Conservation (phyloP, 2,113 vertebrate genomes). For the Erythrocercus mccallii region DNA sequence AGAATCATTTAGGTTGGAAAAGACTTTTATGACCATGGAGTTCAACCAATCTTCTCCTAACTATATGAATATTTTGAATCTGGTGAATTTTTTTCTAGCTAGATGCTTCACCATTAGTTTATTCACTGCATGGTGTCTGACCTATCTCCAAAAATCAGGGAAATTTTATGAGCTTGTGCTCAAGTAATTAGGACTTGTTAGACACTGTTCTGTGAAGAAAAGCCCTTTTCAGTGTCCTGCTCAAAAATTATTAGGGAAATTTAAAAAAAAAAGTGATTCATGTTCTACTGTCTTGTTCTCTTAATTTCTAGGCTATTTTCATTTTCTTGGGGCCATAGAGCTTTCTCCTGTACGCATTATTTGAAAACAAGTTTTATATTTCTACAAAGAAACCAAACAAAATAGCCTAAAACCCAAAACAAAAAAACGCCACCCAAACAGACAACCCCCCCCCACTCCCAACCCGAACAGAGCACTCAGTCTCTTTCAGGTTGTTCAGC, state of each 20-base stretch:
- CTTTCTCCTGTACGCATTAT: background rate
- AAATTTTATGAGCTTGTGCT: background rate
- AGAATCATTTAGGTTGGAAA: background rate
- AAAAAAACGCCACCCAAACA: background rate
- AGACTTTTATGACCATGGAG: background rate
- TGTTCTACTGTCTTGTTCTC: background rate
- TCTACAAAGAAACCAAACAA: background rate
- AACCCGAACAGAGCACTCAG: background rate
- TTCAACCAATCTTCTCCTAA: background rate
- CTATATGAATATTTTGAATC: background rate
- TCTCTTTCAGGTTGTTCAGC: background rate
- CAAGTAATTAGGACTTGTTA: background rate
- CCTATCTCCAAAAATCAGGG: background rate
- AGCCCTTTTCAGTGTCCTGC: background rate
- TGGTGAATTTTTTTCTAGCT: background rate
- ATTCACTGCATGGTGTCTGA: background rate
- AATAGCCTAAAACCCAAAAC: background rate
- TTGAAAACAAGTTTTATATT: background rate
- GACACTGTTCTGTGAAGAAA: background rate
- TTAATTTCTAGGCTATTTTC: background rate
- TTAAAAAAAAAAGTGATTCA: background rate
- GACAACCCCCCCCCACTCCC: background rate
- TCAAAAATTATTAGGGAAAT: background rate
- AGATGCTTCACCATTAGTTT: background rate
- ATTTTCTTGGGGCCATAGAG: background rate